Base-by-base conservation (phyloP, 2,113 vertebrate species). In the Chaetodon trifascialis region DNA sequence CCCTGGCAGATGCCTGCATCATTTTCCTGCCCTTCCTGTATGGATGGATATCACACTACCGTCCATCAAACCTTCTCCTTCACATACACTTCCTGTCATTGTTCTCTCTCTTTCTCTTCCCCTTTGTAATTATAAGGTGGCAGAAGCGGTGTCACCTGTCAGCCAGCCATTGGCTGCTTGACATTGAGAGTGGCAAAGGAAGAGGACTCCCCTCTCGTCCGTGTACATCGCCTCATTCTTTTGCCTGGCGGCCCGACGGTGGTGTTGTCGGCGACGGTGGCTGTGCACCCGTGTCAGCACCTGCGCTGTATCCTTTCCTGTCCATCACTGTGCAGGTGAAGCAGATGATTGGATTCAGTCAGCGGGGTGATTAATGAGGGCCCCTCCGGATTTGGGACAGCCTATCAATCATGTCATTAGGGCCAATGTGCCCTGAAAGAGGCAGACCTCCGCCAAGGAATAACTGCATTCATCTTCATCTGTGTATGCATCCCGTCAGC, bases 381-480 rank as follows among this genome's bases (percentile, higher is more conserved):
- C 97, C 97, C 96, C 97, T 96, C 96, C 93, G 95, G 96, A 98
- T 98, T 97, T 96, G 96, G 97, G 97, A 97, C 97, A 97, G 97
- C 97, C 96, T 99, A 99, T 99, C 98, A 99, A 99, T 99, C 98
- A 99, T 97, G 97, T 99, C 97, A 99, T 99, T 99, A 99, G 97
- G 96, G 96, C 97, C 96, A 98, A 97, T 97, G 97, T 97, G 96
- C 97, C 97, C 97, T 97, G 97, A 96, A 98, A 99, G 97, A 99
- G 96, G 96, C 97, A 98, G 97, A 97, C 97, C 97, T 97, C 97
- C 96, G 96, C 96, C 96, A 96, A 97, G 97, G 96, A 98, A 98
- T 97, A 98, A 99, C 97, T 99, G 96, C 98, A 99, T 99, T 99
- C 97, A 99, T 99, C 98, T 99, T 99, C 96, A 99, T 99, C 98